Base-by-base conservation (phyloP, 2,888 invertebrate genomes). In the Parnassius apollo region DNA sequence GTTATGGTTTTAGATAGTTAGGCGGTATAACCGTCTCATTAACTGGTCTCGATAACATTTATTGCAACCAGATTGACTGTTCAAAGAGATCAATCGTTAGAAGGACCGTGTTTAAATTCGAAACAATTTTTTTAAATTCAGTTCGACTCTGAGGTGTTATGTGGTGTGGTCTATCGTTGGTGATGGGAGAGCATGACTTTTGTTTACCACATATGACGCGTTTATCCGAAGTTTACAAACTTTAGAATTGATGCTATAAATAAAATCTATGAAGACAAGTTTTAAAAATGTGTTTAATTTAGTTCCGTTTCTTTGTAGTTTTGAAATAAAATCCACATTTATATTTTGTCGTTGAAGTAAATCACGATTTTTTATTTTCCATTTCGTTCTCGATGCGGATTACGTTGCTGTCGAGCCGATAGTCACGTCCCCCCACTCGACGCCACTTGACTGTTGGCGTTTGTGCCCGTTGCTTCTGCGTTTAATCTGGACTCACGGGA, bases 351-450 rank as follows among this genome's bases (percentile, higher is more conserved):
- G 48, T 49, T 64, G 51, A 18, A 54, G 52, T 42, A 22, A 53
- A 57, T 45, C 35, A 0, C 22, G 11, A 51, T 44, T 61, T 61
- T 65, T 53, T 60, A 61, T 13, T 64, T 64, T 55, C 65, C 61
- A 62, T 70, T 69, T 65, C 58, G 64, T 10, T 57, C 48, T 63
- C 59, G 68, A 67, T 68, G 72, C 69, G 68, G 73, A 77, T 75
- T 71, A 69, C 74, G 74, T 22, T 42, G 46, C 59, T 66, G 71
- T 70, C 67, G 74, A 58, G 74, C 72, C 81, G 79, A 80, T 80
- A 85, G 87, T 86, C 89, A 89, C 89, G 89, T 84, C 80, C 82
- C 67, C 70, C 66, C 82, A 71, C 89, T 90, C 76, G 75, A 86
- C 75, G 67, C 64, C 77, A 71, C 81, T 83, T 69, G 71, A 83